Evolutionary conservation across 2,113 vertebrate genomes (phyloP).

Genomic region (Cariama cristata): DNA sequence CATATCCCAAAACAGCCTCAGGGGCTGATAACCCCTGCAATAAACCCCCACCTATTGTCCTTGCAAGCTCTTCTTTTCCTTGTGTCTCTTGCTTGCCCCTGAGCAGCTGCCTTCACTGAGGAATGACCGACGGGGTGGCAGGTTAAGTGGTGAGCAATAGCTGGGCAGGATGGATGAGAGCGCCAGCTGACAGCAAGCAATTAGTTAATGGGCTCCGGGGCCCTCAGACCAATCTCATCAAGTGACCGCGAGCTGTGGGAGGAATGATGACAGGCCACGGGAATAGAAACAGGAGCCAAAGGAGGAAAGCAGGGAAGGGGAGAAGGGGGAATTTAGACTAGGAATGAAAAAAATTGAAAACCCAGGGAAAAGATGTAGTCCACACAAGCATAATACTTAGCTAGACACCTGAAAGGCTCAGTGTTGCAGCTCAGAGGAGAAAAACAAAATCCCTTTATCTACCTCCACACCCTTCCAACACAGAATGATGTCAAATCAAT

Average conservation of each 20-base stretch:
- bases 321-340: neutral
- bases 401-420: neutral
- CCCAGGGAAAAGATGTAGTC: neutral
- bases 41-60: neutral
- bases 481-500: slow-evolving; percentile 39
- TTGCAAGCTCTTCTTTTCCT: neutral
- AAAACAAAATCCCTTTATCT: slow-evolving; percentile 37
- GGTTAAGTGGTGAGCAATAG: slow-evolving; percentile 26
- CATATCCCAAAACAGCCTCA: neutral
- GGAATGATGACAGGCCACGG: slow-evolving; percentile 13
- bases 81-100: neutral
- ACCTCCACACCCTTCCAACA: neutral
- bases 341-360: neutral
- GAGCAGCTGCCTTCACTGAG: neutral
- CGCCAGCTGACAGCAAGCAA: slow-evolving; percentile 7
- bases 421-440: neutral
- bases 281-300: neutral
- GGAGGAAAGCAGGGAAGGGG: neutral
- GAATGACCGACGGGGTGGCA: neutral
- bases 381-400: neutral
- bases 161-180: neutral
- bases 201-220: slow-evolving; percentile 64
- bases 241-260: neutral
- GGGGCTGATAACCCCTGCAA: neutral
- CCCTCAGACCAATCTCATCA: slow-evolving; percentile 44